phyloP scores from a whole-genome alignment of 2,797 vertebrate genomes.

The Ctenopoma kingsleyae region DNA sequence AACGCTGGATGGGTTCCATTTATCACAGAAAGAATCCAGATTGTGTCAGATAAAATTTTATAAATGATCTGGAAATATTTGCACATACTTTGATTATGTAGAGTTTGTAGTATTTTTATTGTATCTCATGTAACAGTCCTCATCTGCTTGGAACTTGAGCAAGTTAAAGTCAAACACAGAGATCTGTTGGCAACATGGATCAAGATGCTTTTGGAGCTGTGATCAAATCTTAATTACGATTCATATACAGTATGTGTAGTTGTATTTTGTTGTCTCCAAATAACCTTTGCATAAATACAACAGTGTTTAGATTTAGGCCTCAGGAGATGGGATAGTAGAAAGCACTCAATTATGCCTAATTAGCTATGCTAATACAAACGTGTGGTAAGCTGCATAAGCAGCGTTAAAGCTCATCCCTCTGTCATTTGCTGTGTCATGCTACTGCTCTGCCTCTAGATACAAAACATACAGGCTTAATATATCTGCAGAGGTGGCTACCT shows the following conservation, averaged over 20 bases:
- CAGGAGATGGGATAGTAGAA: slow-evolving; percentile 62
- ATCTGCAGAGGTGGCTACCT: slow-evolving; percentile 52
- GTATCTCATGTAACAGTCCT: background rate
- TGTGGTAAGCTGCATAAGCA: slow-evolving; percentile 72
- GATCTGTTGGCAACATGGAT: slow-evolving; percentile 16
- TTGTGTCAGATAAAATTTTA: slow-evolving; percentile 10
- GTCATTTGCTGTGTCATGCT: slow-evolving; percentile 71
- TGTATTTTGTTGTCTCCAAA: slow-evolving; percentile 72
- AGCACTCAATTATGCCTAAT: slow-evolving; percentile 81
- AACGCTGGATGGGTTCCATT: slow-evolving; percentile 5
- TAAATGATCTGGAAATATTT: slow-evolving; percentile 22
- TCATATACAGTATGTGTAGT: slow-evolving; percentile 60
- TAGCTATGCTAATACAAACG: slow-evolving; percentile 78
- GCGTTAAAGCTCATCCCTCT: slow-evolving; percentile 69
- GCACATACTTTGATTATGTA: background rate
- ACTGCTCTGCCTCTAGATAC: slow-evolving; percentile 62
- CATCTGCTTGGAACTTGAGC: background rate
- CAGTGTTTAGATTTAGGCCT: slow-evolving; percentile 72
- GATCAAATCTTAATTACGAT: slow-evolving; percentile 53
- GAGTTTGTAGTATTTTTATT: slow-evolving; percentile 7
- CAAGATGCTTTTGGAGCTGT: slow-evolving; percentile 13
- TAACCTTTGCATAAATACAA: slow-evolving; percentile 79
- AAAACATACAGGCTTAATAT: slow-evolving; percentile 77
- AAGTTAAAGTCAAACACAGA: slow-evolving; percentile 1
- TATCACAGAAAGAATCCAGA: slow-evolving; percentile 24